Conservation (phyloP, 2,888 invertebrate species). For the Pseudanteris insignis region DNA sequence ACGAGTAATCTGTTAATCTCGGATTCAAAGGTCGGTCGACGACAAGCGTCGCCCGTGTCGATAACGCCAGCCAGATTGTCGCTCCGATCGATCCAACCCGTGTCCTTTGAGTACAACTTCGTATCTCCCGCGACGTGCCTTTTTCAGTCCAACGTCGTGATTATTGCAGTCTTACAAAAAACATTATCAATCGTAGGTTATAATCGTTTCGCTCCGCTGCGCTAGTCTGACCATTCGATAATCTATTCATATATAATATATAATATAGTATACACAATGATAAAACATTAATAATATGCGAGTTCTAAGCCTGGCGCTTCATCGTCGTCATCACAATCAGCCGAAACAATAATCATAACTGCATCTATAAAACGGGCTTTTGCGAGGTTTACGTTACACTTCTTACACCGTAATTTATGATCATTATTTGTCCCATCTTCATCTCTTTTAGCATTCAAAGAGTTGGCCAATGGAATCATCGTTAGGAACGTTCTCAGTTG, state of each 20-base stretch:
- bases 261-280: slow-evolving; percentile 42
- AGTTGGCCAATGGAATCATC: slow-evolving; percentile 25
- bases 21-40: slow-evolving; percentile 20
- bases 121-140: slow-evolving; percentile 2
- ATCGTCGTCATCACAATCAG: slow-evolving; percentile 43
- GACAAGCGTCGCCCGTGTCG: too few species aligned
- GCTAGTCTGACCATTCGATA: neutral
- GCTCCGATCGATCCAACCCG: slow-evolving; percentile 19
- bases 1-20: slow-evolving; percentile 29
- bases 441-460: slow-evolving; percentile 7
- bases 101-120: slow-evolving; percentile 2
- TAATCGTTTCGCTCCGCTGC: too few species aligned
- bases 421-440: slow-evolving; percentile 10
- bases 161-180: slow-evolving; percentile 41
- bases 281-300: slow-evolving; percentile 41
- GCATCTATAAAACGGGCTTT: slow-evolving; percentile 30
- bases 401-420: neutral
- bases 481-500: slow-evolving; percentile 26
- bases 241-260: slow-evolving; percentile 37
- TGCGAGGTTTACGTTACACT: slow-evolving; percentile 37
- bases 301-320: slow-evolving; percentile 31
- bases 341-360: slow-evolving; percentile 32
- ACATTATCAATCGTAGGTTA: too few species aligned
- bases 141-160: slow-evolving; percentile 29
- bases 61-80: slow-evolving; percentile 26